Evolutionary conservation across 2,113 vertebrate species (phyloP), one percentile per base, ranked within the genome.

Genomic region (Epinephelus cyanopodus): DNA sequence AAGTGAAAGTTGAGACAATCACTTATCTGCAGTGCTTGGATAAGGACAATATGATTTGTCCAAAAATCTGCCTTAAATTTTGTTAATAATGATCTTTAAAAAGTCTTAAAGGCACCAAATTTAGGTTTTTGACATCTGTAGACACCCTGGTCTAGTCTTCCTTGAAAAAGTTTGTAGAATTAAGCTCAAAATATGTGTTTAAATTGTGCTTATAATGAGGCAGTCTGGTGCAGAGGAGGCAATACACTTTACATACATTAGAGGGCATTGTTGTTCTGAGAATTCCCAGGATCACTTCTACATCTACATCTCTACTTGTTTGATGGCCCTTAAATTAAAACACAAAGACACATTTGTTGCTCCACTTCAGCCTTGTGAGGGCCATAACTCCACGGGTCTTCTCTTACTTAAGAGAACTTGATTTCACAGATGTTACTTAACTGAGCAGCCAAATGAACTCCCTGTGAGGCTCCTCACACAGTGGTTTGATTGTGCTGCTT

Each of bases 401-500:
- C 81, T 86, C 86, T 77, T 77, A 58, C 72, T 87, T 75, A 89
- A 88, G 81, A 85, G 82, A 92, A 79, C 89, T 93, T 86, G 37
- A 89, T 92, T 95, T 93, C 83, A 87, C 87, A 93, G 90, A 89
- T 93, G 90, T 92, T 91, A 29, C 81, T 74, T 53, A 81, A 61
- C 50, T 17, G 47, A 81, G 61, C 53, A 50, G 82, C 86, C 91
- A 85, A 88, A 79, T 83, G 85, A 86, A 85, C 81, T 90, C 83
- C 87, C 83, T 68, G 61, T 50, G 89, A 87, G 87, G 81, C 72
- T 84, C 71, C 74, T 47, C 54, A 62, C 80, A 95, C 91, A 95
- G 70, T 86, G 88, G 76, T 84, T 73, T 85, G 76, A 94, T 96
- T 95, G 93, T 95, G 83, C 82, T 82, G 67, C 75, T 60, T 92